Base-by-base conservation (phyloP, 2,888 invertebrate genomes). In the Phorcus lineatus region DNA sequence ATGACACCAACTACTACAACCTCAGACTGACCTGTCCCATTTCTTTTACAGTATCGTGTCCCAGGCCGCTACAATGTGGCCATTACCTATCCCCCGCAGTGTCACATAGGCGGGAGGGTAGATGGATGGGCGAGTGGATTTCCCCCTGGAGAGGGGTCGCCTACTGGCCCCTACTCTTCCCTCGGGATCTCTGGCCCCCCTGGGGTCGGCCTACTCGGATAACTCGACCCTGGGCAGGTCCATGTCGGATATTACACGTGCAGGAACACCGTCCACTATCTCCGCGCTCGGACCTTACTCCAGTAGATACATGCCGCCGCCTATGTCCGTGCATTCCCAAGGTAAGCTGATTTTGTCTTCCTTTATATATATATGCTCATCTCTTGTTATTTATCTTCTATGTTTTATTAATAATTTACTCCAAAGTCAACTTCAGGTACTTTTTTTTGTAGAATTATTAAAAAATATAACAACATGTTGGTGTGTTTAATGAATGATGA, bases 81-180 rank as follows among this genome's bases (percentile, higher is more conserved):
- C 17, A 36, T 16, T 36, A 11, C 31, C 40, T 24, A 6, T 31
- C 70, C 40, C 70, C 36, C 70, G 70, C 36, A 70, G 17, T 40
- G 19, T 36, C 19, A 19, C 36, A 19, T 19, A 31, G 70, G 31
- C 19, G 40, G 70, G 31, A 9, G 40, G 70, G 70, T 36, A 70
- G 75, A 81, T 79, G 81, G 81, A 81, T 47, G 79, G 79, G n/a
- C 81, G 81, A 24, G 79, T 81, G 79, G 81, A 81, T 57, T 81
- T 79, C 67, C 76, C 81, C 22, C 70, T 81, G 79, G 81, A 81
- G 40, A 52, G 81, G 47, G 75, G 55, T 24, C 79, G 81, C 17
- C 74, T 81, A 3, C 66, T 81, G 40, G 81, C 79, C 19, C 78
- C 78, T 11, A 70, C 57, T 75, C 40, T 78, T 17, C 78, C 78